phyloP scores from a whole-genome alignment of 2,888 invertebrate genomes.

The Ormia ochracea region DNA sequence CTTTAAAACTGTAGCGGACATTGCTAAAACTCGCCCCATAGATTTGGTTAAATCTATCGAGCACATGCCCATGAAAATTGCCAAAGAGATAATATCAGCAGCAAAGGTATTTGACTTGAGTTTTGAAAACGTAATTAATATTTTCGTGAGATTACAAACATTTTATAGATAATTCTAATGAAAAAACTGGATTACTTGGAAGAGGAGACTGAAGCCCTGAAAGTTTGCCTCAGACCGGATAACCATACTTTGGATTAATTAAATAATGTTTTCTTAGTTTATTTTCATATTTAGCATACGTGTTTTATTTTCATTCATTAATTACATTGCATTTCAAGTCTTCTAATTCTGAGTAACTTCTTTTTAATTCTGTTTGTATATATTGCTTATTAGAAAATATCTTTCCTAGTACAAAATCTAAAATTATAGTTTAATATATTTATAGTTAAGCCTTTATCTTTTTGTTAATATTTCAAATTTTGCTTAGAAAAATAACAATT shows the following conservation, averaged over 20 bases:
- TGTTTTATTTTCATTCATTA: slow-evolving; percentile 51
- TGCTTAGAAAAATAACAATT: slow-evolving; percentile 14
- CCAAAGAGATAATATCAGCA: slow-evolving; percentile 88
- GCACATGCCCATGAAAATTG: slow-evolving; percentile 84
- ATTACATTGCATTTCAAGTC: slow-evolving; percentile 50
- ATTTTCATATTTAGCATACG: not conserved
- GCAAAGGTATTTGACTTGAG: slow-evolving; percentile 80
- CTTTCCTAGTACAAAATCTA: slow-evolving; percentile 35
- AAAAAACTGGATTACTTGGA: slow-evolving; percentile 91
- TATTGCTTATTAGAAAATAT: slow-evolving; percentile 27
- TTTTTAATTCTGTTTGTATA: slow-evolving; percentile 3
- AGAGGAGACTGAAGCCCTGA: slow-evolving; percentile 85
- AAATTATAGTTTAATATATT: slow-evolving; percentile 28
- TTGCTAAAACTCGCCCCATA: slow-evolving; percentile 84
- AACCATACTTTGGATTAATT: slow-evolving; percentile 18
- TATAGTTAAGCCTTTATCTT: slow-evolving; percentile 21
- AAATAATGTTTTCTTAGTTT: not conserved
- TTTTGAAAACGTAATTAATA: not conserved
- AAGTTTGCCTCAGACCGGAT: slow-evolving; percentile 68
- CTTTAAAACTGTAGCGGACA: slow-evolving; percentile 84
- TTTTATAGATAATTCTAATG: slow-evolving; percentile 84
- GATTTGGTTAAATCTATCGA: slow-evolving; percentile 82
- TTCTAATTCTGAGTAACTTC: slow-evolving; percentile 49
- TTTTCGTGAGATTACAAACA: too few species aligned
- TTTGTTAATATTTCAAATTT: slow-evolving; percentile 26